Base-by-base conservation (phyloP, 2,797 vertebrate genomes). In the Adelosebastes latens region DNA sequence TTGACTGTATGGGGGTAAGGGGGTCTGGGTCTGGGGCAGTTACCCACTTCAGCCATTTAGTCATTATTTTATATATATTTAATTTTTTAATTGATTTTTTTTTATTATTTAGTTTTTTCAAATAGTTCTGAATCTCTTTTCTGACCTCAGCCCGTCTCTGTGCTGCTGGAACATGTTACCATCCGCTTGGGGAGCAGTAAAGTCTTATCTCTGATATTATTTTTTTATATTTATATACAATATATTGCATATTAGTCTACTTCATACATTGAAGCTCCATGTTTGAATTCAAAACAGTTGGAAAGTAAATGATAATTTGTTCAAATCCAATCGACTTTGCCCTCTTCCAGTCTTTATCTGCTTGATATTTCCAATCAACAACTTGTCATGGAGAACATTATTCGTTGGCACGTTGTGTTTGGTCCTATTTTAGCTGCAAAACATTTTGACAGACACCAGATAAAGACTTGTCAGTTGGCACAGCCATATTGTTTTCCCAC, bases 381-480 rank as follows among this genome's bases (percentile, higher is more conserved):
- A 60, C 63, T 59, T 75, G 73, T 87, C 83, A 78, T 14, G 18
- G 10, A 29, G n/a, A 83, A 52, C 52, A 75, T 78, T 56, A 62
- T 42, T 52, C 7, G 0, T 18, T 60, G 58, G 64, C 56, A 63
- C 14, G 3, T 79, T 65, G 29, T 31, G 78, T 87, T 80, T 72
- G 68, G 56, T 82, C 55, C 22, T 68, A 56, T 84, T 86, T 78
- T 60, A 79, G 77, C 56, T 46, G 63, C 49, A 84, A 87, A 87
- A 82, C 79, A 81, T 89, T 82, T 75, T 80, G 85, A 88, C 86
- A 78, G 80, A 74, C 68, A 72, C 18, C 70, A 80, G 89, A 91
- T 88, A 84, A 93, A 86, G 88, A 84, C 80, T 74, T 87, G 88
- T 87, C 90, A 87, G 80, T 84, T 63, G 71, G 64, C 76, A 67